Evolutionary conservation across 1,140 invertebrate species (phyloP).

Genomic region (Streblospio benedicti): DNA sequence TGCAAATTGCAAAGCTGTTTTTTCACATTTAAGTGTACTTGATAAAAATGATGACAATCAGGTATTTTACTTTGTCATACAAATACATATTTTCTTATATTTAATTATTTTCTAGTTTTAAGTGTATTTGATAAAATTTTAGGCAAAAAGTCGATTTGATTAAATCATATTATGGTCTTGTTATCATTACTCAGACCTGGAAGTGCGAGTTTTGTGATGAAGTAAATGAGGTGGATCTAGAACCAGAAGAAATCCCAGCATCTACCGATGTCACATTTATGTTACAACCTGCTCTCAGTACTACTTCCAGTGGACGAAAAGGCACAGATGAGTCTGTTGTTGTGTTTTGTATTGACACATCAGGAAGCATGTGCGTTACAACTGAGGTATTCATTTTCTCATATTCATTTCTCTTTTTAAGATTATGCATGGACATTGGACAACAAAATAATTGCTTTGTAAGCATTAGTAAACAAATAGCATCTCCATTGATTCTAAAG

Average conservation of each 20-base stretch:
- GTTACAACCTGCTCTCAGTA: conserved; percentile 31
- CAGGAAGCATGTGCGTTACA: conserved; percentile 43
- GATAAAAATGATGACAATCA: conserved; percentile 21
- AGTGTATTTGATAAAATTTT: no score
- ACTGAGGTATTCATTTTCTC: conserved; percentile 29
- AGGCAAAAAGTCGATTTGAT: no score
- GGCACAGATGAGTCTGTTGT: conserved; percentile 33
- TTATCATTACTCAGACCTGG: conserved; percentile 32
- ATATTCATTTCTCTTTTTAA: not conserved
- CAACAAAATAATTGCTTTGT: no score
- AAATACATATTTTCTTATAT: no score
- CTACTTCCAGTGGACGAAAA: conserved; percentile 24
- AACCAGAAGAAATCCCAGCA: conserved; percentile 34
- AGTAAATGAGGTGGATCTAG: conserved; percentile 33
- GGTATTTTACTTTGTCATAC: no score
- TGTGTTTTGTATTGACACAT: conserved; percentile 43
- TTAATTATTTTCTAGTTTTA: no score
- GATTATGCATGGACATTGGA: no score
- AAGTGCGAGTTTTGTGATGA: conserved; percentile 39
- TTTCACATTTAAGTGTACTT: conserved; percentile 35
- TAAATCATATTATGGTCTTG: not conserved
- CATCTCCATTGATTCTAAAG: no score
- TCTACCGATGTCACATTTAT: conserved; percentile 38
- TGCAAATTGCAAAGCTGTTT: conserved; percentile 28
- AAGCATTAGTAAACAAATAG: no score